Conservation (phyloP, 2,797 vertebrate species). For the Gymnopithys bicolor region DNA sequence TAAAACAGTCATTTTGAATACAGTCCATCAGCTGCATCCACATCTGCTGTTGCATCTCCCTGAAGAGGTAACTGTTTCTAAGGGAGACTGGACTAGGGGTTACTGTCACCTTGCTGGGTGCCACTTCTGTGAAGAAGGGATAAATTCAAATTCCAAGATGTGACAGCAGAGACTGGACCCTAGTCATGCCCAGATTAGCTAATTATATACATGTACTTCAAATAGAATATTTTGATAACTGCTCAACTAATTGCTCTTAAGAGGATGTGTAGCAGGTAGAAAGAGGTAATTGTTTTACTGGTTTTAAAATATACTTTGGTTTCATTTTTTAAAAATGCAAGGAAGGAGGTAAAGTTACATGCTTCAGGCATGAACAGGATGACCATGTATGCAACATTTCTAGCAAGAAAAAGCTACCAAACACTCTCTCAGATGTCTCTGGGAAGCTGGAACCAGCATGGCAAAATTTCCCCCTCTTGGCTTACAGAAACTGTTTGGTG, state of each 20-base stretch:
- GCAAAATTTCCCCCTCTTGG: not conserved
- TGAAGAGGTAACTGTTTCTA: not conserved
- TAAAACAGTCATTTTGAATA: not conserved
- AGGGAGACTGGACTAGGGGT: not conserved
- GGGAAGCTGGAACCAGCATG: not conserved
- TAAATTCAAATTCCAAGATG: not conserved
- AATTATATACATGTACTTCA: not conserved
- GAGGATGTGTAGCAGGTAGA: not conserved
- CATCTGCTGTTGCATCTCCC: not conserved
- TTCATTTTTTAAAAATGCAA: not conserved
- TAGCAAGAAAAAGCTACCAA: not conserved
- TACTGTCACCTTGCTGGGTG: not conserved
- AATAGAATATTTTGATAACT: not conserved
- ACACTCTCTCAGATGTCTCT: not conserved
- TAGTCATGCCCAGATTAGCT: not conserved
- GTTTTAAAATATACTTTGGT: not conserved
- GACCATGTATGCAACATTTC: not conserved
- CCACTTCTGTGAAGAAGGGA: not conserved
- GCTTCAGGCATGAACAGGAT: not conserved
- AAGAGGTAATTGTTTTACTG: not conserved
- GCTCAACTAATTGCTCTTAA: not conserved
- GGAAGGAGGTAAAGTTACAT: not conserved
- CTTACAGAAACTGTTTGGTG: not conserved
- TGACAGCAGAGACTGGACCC: not conserved
- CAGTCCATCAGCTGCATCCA: not conserved